Evolutionary conservation across 2,888 invertebrate species (phyloP).

Genomic region (Callyntrura guangdongensis): DNA sequence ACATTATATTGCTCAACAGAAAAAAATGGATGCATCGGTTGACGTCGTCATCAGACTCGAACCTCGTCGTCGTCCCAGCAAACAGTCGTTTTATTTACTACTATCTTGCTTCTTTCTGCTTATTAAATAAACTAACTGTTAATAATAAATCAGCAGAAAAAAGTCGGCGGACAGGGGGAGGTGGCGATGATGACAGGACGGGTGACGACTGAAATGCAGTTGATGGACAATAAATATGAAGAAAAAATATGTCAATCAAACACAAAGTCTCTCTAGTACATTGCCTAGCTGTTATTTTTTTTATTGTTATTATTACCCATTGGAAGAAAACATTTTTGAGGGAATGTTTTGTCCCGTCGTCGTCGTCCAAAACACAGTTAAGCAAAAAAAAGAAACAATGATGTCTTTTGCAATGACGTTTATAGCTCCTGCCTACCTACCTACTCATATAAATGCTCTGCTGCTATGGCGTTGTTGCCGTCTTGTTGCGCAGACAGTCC

Average conservation of each 20-base stretch:
- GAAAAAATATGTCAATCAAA: conserved; percentile 37
- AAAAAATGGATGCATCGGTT: neutral
- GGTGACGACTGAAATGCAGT: neutral
- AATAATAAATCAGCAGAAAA: conserved; percentile 5
- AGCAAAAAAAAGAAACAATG: no score
- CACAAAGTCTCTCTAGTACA: neutral
- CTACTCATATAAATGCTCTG: neutral
- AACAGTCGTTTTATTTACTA: neutral
- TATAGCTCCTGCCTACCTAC: neutral
- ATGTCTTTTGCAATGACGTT: no score
- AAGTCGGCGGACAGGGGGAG: conserved; percentile 26
- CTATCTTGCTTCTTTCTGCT: no score
- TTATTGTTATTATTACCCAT: conserved; percentile 36
- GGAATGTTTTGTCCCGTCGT: neutral
- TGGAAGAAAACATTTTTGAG: neutral
- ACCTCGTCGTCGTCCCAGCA: neutral
- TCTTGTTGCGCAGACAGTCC: no score
- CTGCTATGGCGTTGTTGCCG: no score
- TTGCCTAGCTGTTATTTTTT: conserved; percentile 39
- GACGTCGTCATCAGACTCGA: neutral
- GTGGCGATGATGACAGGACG: conserved; percentile 1
- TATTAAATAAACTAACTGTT: neutral
- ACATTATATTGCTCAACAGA: neutral
- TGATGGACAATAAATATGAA: conserved; percentile 10
- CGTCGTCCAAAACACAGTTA: neutral